A percentile compares a stretch with the other conserved stretches of the same genome.
These are phyloP conservation scores for Anoncus sp. DNA, from an alignment of 2,888 invertebrate genomes.

Conservation along the genomic window DNA sequence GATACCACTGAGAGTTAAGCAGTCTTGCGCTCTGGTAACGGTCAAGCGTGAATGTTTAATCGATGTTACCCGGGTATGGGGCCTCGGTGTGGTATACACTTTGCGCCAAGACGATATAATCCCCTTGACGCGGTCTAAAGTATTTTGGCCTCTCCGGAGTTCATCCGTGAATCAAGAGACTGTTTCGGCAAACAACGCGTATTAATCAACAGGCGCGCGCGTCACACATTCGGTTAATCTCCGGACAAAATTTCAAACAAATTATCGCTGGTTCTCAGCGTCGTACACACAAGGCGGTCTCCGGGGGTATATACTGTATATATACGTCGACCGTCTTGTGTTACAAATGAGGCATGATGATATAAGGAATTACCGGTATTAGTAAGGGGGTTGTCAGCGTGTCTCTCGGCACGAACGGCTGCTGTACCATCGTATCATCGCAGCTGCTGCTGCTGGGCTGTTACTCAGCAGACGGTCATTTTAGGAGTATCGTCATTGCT, in stretches of 20 bases:
- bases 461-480: slow-evolving; percentile 48
- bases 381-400: slow-evolving; percentile 77
- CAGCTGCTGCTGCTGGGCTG: slow-evolving; percentile 52
- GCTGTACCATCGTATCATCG: slow-evolving; percentile 35
- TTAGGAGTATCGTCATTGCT: slow-evolving; percentile 29
- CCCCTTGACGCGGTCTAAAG: slow-evolving; percentile 17
- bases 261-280: slow-evolving; percentile 70
- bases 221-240: slow-evolving; percentile 74
- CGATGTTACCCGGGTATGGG: slow-evolving; percentile 31
- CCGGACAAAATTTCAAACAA: slow-evolving; percentile 76
- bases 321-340: slow-evolving; percentile 58
- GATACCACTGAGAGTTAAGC: slow-evolving; percentile 2
- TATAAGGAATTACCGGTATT: slow-evolving; percentile 77
- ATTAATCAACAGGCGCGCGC: slow-evolving; percentile 74
- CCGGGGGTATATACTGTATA: too few relatives aligned
- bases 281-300: background rate
- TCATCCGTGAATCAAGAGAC: slow-evolving; percentile 21
- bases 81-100: slow-evolving; percentile 15
- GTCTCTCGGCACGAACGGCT: slow-evolving; percentile 46
- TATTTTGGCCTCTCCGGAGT: slow-evolving; percentile 28
- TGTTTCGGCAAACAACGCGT: slow-evolving; percentile 60
- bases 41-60: slow-evolving; percentile 40
- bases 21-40: background rate
- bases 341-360: slow-evolving; percentile 73
- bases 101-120: slow-evolving; percentile 47